Evolutionary conservation across 2,797 vertebrate species (phyloP).

Genomic region (Okamejei kenojei): DNA sequence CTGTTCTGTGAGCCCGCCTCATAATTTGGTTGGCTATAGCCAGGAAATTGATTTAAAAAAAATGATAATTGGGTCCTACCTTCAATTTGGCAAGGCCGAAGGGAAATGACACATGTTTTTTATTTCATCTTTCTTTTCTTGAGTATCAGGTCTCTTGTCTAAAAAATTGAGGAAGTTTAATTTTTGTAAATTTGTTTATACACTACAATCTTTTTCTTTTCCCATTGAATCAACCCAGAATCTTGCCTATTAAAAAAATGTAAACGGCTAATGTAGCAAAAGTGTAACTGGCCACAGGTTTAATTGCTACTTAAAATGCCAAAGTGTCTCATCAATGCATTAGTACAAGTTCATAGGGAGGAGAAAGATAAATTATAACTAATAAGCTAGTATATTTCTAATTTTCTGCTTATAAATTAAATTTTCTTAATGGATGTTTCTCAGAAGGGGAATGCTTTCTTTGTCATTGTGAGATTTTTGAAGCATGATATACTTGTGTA

Average conservation of each 20-base stretch:
- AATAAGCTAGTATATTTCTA: not conserved
- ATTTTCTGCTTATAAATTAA: not conserved
- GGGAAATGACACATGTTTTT: too few species aligned
- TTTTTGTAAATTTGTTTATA: not conserved
- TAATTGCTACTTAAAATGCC: not conserved
- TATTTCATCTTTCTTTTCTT: too few species aligned
- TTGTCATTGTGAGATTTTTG: not conserved
- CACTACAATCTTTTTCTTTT: not conserved
- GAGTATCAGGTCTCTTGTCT: not conserved
- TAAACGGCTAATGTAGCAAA: not conserved
- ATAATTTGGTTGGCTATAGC: not conserved
- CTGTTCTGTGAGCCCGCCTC: not conserved
- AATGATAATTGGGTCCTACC: not conserved
- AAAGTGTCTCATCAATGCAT: not conserved
- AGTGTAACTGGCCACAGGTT: not conserved
- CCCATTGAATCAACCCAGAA: not conserved
- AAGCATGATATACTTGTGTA: not conserved
- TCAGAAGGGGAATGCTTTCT: not conserved
- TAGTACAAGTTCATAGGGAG: not conserved
- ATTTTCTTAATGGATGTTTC: slow-evolving; percentile 10
- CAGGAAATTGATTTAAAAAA: not conserved
- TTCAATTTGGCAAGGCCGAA: not conserved
- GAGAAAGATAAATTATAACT: not conserved
- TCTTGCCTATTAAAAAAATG: not conserved
- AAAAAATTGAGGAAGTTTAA: not conserved